Evolutionary conservation across 1,140 invertebrate species (phyloP).

Genomic region (Formica selysi): DNA sequence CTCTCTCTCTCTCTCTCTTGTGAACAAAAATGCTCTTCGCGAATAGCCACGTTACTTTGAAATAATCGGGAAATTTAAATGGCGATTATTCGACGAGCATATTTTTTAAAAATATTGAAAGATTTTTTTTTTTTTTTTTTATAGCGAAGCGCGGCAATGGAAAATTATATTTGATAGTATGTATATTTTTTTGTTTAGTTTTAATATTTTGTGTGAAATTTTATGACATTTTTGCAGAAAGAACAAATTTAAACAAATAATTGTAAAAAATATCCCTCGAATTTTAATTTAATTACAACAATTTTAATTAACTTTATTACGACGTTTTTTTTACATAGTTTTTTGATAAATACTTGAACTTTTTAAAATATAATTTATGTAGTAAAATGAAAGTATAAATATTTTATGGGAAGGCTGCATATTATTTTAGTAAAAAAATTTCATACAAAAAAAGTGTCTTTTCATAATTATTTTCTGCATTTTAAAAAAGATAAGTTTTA

Average conservation of each 20-base stretch:
- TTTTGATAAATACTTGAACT: background rate
- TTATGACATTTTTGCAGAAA: background rate
- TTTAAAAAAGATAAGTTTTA: background rate
- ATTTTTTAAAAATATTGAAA: background rate
- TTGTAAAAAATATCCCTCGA: background rate
- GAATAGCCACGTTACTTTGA: background rate
- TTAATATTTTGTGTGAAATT: too few species aligned
- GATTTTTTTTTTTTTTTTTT: background rate
- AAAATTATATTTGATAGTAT: constrained; percentile 3
- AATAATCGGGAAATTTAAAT: constrained; percentile 41
- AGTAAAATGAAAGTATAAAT: background rate
- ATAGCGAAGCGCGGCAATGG: background rate
- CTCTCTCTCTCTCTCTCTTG: too few species aligned
- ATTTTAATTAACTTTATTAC: background rate
- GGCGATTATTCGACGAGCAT: background rate
- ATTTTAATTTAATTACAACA: background rate
- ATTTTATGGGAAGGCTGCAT: background rate
- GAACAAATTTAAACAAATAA: constrained; percentile 7
- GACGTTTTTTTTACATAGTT: background rate
- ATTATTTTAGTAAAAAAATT: background rate
- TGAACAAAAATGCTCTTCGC: background rate
- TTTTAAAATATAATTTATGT: background rate
- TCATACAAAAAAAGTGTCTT: background rate
- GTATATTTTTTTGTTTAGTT: background rate
- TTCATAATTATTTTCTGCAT: background rate